Evolutionary conservation across 1,140 invertebrate species (phyloP), one percentile per base, ranked within the genome.

Genomic region (Artemia franciscana): DNA sequence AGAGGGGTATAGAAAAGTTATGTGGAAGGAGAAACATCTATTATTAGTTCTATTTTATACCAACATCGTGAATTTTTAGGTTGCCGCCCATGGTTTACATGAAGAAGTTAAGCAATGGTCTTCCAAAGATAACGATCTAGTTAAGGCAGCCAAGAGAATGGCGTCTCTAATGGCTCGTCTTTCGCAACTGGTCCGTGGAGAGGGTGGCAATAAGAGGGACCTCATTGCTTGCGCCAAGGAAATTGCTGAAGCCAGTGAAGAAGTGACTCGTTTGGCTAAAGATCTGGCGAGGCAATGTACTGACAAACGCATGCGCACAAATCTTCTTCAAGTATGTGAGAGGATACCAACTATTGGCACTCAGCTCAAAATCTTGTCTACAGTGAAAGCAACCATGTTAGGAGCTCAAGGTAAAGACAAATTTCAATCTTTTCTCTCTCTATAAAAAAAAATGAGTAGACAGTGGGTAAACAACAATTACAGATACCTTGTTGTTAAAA

Each of bases 311-410:
- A 98, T 98, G 77, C 81, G 94, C 71, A 96, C 90, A 64, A 96
- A 91, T 74, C 78, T 99, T 66, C 78, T 98, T 57, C 95, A 98
- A 89, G 93, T 98, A 25, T 98, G 94, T 75, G 95, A 99, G 73
- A 80, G 95, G 69, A 99, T 98, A 70, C 95, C 95, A n/a, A 99
- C 95, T 0, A 98, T 99, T 73, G 94, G 94, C 63, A 98, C 94
- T 2, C 95, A 99, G 73, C 77, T 99, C 58, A 97, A 98, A 75
- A 98, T 99, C 69, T 74, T 98, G 59, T 97, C 93, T 3, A 99
- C 95, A 0, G 95, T 99, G 2, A 99, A 98, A 74, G 94, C 95
- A 0, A 99, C 95, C 15, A 98, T 99, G 94, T 77, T 99, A 57
- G 95, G 95, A 64, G 93, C 92, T 57, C 93, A 98, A 84, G 94